Conservation (phyloP, 2,113 vertebrate genomes). For the Thomomys bottae region DNA sequence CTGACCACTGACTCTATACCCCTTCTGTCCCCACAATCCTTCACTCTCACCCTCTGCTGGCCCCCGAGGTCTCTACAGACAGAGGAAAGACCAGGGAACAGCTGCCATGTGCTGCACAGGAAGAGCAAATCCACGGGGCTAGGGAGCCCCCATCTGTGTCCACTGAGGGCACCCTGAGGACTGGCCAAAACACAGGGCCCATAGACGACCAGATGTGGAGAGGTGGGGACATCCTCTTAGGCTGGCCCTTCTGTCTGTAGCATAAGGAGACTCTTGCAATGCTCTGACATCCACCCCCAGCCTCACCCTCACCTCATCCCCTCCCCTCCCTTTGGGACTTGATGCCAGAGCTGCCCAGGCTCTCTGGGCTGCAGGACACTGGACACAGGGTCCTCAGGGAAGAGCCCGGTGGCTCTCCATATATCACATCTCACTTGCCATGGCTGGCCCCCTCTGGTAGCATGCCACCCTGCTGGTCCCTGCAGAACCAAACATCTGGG, state of each 20-base stretch:
- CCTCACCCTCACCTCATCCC: background rate
- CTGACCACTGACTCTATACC: background rate
- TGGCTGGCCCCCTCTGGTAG: constrained; percentile 37
- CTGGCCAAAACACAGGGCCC: background rate
- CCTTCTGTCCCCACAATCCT: background rate
- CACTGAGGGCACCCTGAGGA: background rate
- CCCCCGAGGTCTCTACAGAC: background rate
- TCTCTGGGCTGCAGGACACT: background rate
- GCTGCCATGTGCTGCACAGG: background rate
- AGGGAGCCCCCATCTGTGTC: background rate
- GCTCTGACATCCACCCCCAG: too few species aligned
- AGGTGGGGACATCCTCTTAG: background rate
- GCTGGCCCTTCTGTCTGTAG: background rate
- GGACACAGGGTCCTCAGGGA: constrained; percentile 21
- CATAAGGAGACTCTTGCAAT: background rate
- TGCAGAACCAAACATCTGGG: background rate
- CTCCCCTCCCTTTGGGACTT: background rate
- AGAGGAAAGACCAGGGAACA: background rate
- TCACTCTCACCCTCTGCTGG: background rate
- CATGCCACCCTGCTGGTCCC: background rate
- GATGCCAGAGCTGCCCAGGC: background rate
- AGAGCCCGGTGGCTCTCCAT: constrained; percentile 45
- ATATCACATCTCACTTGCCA: constrained; percentile 67
- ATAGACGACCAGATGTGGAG: background rate
- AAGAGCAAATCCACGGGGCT: background rate